phyloP scores from a whole-genome alignment of 2,888 invertebrate genomes.

The Tineola bisselliella region DNA sequence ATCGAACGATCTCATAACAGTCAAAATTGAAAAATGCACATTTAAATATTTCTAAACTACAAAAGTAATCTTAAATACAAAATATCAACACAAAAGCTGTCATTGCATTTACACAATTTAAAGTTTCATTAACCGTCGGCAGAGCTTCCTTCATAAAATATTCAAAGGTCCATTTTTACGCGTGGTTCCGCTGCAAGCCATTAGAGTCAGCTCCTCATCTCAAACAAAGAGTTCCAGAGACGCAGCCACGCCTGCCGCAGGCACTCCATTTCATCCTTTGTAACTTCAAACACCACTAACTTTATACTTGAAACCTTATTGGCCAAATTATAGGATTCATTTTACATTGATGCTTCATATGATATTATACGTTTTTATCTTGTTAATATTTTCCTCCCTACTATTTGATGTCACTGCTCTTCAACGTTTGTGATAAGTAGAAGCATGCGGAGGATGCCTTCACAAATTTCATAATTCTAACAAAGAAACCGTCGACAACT shows the following conservation, averaged over 20 bases:
- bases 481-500: neutral
- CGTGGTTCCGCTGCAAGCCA: conserved; percentile 62
- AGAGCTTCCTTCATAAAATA: conserved; percentile 36
- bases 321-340: conserved; percentile 38
- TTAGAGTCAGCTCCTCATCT: conserved; percentile 64
- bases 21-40: no score
- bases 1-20: no score
- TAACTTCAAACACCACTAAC: conserved; percentile 30
- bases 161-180: conserved; percentile 63
- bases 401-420: conserved; percentile 62
- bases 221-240: conserved; percentile 62
- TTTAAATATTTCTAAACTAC: no score
- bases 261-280: conserved; percentile 28
- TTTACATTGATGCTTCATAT: conserved; percentile 25
- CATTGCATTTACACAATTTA: neutral
- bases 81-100: neutral
- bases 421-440: conserved; percentile 46
- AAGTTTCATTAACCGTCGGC: neutral
- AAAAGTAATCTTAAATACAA: neutral
- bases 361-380: conserved; percentile 52
- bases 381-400: conserved; percentile 57
- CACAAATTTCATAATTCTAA: neutral
- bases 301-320: conserved; percentile 59
- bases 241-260: conserved; percentile 45
- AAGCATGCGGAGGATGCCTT: conserved; percentile 26